Evolutionary conservation across 2,888 invertebrate species (phyloP), one percentile per base, ranked within the genome.

Genomic region (Drosophila algonquin): DNA sequence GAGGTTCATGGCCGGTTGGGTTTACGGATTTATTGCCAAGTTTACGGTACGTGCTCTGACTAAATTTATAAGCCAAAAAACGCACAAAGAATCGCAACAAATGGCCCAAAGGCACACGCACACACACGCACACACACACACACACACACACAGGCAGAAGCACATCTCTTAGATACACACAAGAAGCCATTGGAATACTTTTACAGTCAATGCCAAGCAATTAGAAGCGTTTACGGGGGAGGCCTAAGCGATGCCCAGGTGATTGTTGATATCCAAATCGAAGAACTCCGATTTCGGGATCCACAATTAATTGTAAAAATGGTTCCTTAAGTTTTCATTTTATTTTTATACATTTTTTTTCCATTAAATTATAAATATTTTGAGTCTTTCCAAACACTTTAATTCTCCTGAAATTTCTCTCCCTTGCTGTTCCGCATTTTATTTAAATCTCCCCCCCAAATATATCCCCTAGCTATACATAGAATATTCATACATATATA

Each of bases 41-140:
- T 84, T 89, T 77, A 75, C 86, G 89, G 75, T 91, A 91, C 91
- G 91, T 91, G 91, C 90, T 86, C 81, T 81, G 91, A 91, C 91
- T 91, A 90, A 90, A 90, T 90, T 90, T 91, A 91, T 90, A 90
- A 86, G 81, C 76, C 59, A 54, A 73, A 65, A 61, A 67, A 69
- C 74, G 70, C 72, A 64, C 72, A 72, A 71, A 72, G 64, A 64
- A 64, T 50, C 58, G 46, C 35, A 57, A 56, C 54, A 46, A 48
- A 40, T 62, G 58, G 57, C 69, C 74, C 56, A 60, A 58, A 61
- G 61, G 57, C 62, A 59, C 59, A 47, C 55, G 21, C 69, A 62
- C 14, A 40, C 12, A 14, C 14, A 55, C 61, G 52, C 68, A 70
- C 61, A 57, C 18, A 18, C 18, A 18, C 18, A n/a, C n/a, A n/a